phyloP scores from a whole-genome alignment of 1,140 invertebrate species.

The Trachelipus rathkii region DNA sequence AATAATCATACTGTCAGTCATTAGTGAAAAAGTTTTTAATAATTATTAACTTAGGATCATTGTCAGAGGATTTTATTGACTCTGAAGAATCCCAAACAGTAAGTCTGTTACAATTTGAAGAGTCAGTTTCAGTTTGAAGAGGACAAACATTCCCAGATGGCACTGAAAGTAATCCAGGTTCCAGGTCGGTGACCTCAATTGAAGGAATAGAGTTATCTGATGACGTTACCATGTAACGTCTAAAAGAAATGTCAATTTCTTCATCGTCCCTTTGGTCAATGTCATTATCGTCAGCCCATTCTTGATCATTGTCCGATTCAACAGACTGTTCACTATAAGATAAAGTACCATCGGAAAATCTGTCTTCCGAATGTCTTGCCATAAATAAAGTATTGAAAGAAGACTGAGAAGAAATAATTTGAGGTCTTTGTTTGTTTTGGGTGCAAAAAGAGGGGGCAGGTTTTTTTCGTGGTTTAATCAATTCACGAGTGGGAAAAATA shows the following conservation, averaged over 20 bases:
- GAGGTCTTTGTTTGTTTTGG: neutral
- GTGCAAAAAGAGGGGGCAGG: no score
- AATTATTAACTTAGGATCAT: no score
- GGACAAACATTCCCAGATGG: conserved; percentile 25
- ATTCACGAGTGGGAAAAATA: no score
- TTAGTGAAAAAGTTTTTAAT: no score
- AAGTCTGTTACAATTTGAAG: neutral
- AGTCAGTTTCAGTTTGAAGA: conserved; percentile 1
- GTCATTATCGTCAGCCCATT: neutral
- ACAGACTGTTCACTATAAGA: neutral
- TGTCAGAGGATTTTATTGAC: no score
- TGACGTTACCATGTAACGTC: neutral
- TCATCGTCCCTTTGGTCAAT: neutral
- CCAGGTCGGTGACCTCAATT: conserved; percentile 20
- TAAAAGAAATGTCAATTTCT: neutral
- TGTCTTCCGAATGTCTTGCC: neutral
- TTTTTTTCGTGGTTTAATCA: no score
- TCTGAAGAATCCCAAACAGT: neutral
- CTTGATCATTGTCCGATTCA: neutral
- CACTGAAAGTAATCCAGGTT: conserved; percentile 8
- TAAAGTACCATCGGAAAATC: neutral
- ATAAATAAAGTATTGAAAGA: conserved; percentile 3
- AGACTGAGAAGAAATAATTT: neutral
- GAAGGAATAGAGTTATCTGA: conserved; percentile 7
- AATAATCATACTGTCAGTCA: no score